Conservation (phyloP, 1,140 invertebrate genomes). For the Gonioctena quinquepunctata region DNA sequence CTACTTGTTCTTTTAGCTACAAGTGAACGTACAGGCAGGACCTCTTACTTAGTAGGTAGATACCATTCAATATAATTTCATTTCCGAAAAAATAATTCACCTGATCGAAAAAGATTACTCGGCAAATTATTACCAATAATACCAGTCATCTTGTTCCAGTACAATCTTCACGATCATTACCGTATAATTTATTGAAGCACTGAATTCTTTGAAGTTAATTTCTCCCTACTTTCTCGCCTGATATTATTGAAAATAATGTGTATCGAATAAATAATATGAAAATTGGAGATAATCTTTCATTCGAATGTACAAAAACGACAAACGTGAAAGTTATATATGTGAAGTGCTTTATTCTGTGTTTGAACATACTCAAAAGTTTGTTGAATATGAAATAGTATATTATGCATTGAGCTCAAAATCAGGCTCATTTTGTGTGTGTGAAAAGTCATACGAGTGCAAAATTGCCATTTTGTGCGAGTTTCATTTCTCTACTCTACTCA, state of each 20-base stretch:
- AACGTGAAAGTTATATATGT: too few species aligned
- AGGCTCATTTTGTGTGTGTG: too few species aligned
- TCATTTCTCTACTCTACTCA: too few species aligned
- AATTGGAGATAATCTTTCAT: too few species aligned
- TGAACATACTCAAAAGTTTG: too few species aligned
- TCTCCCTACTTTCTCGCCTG: conserved; percentile 4
- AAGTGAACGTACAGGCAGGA: neutral
- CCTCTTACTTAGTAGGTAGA: neutral
- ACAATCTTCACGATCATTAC: conserved; percentile 3
- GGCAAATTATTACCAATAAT: conserved; percentile 10
- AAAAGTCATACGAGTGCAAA: too few species aligned
- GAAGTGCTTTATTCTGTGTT: too few species aligned
- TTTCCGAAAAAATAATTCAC: conserved; percentile 35
- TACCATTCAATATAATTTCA: neutral
- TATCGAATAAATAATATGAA: conserved; percentile 5
- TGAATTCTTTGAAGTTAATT: conserved; percentile 4
- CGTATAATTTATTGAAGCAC: conserved; percentile 6
- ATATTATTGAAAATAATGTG: neutral
- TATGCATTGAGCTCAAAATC: too few species aligned
- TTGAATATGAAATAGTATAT: too few species aligned
- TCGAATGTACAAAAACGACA: too few species aligned
- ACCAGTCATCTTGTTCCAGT: conserved; percentile 4
- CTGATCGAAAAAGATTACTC: conserved; percentile 27
- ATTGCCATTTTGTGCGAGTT: too few species aligned
- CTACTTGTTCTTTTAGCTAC: neutral